Evolutionary conservation across 1,140 invertebrate species (phyloP).

Genomic region (Euglossa dilemma): DNA sequence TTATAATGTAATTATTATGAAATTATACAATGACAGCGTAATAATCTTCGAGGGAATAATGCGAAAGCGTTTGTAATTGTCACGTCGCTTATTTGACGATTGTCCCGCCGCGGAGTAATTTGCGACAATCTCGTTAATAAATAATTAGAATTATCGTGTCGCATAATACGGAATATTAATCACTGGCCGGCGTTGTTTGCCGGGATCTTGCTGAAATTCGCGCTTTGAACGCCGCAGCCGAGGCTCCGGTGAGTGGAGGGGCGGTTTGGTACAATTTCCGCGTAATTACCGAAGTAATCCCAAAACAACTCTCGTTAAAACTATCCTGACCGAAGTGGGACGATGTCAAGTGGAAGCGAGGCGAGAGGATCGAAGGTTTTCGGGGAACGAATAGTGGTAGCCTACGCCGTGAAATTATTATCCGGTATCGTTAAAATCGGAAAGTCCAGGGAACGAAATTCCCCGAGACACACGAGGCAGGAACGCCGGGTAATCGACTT

Average conservation of each 20-base stretch:
- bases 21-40: conserved; percentile 49
- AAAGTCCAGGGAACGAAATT: not conserved
- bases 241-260: not conserved
- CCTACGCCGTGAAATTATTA: not conserved
- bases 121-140: conserved; percentile 64
- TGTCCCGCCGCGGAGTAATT: conserved; percentile 46
- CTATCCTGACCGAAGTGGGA: conserved; percentile 52
- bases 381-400: not conserved
- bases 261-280: conserved; percentile 75
- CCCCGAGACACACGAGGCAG: no score
- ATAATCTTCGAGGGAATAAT: conserved; percentile 61
- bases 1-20: conserved; percentile 51
- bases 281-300: conserved; percentile 79
- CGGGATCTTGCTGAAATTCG: not conserved
- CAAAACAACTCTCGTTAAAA: conserved; percentile 80
- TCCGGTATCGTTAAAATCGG: not conserved
- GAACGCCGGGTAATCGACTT: not conserved
- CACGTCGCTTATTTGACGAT: conserved; percentile 58
- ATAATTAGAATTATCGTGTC: conserved; percentile 54
- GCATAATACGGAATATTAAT: conserved; percentile 43
- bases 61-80: conserved; percentile 54
- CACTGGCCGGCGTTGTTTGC: not conserved
- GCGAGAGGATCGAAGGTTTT: conserved; percentile 9
- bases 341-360: conserved; percentile 3
- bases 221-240: not conserved